These are phyloP conservation scores for Micronisus gabar DNA, from an alignment of 2,113 vertebrate genomes.

Conservation along the genomic window DNA sequence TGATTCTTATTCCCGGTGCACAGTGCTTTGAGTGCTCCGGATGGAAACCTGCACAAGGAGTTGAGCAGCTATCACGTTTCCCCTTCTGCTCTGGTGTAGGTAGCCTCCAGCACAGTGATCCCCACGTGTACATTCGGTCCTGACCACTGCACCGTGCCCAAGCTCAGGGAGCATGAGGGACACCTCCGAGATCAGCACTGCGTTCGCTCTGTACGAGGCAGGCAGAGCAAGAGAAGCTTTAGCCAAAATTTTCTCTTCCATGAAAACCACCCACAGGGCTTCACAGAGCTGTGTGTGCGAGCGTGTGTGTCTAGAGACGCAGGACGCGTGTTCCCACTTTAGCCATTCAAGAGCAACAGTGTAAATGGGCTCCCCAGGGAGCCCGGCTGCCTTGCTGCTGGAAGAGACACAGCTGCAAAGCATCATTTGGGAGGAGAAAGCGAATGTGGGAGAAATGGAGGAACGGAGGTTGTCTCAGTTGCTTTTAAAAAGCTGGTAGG, in stretches of 20 bases:
- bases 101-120: not conserved
- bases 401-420: slow-evolving; percentile 33
- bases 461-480: not conserved
- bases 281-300: not conserved
- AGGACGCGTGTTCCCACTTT: slow-evolving; percentile 30
- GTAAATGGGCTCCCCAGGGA: slow-evolving; percentile 37
- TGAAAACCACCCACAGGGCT: slow-evolving; percentile 11
- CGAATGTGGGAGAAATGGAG: not conserved
- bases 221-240: not conserved
- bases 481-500: not conserved
- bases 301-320: not conserved
- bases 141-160: not conserved
- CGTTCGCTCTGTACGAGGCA: rapidly evolving
- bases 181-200: rapidly evolving
- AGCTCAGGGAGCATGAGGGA: not conserved
- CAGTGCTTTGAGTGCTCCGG: not conserved
- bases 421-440: not conserved
- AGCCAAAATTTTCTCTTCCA: not conserved
- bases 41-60: not conserved
- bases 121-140: rapidly evolving
- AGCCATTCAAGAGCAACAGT: slow-evolving; percentile 1
- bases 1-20: not conserved
- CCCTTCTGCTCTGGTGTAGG: not conserved
- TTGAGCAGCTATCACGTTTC: not conserved
- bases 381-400: not conserved